Conservation (phyloP, 2,797 vertebrate species). For the Pampus argenteus region DNA sequence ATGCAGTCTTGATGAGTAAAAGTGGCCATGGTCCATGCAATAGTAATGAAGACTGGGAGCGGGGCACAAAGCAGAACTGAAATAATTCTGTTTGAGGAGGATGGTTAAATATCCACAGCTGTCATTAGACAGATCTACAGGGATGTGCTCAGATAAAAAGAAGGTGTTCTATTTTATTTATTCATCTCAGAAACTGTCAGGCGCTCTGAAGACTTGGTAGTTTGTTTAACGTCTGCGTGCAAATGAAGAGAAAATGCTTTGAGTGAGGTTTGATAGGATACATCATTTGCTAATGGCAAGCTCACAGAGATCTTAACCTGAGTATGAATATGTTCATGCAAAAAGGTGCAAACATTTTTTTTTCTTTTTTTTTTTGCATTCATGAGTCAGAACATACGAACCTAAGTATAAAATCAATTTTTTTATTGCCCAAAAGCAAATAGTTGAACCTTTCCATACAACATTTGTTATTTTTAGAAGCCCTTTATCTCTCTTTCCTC, state of each 20-base stretch:
- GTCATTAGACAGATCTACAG: conserved; percentile 77
- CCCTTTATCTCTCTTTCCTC: conserved; percentile 38
- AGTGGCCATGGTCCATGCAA: conserved; percentile 82
- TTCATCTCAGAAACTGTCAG: conserved; percentile 80
- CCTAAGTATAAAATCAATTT: not conserved
- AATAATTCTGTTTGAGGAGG: conserved; percentile 86
- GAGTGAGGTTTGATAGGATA: conserved; percentile 45
- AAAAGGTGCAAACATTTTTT: conserved; percentile 3
- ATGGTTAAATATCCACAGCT: conserved; percentile 84
- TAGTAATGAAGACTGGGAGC: conserved; percentile 84
- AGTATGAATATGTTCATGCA: conserved; percentile 2
- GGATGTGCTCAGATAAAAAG: conserved; percentile 76
- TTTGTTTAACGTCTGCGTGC: conserved; percentile 62
- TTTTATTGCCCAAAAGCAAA: conserved; percentile 10
- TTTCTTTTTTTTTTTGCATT: conserved; percentile 1
- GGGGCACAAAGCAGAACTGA: conserved; percentile 73
- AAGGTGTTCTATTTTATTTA: conserved; percentile 76
- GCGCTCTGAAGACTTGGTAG: conserved; percentile 60
- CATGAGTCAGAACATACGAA: conserved; percentile 21
- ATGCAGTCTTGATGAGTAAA: conserved; percentile 77
- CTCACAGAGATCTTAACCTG: not conserved
- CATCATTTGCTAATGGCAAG: conserved; percentile 34
- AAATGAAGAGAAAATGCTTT: conserved; percentile 55
- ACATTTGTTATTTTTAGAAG: conserved; percentile 45
- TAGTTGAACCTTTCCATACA: conserved; percentile 1